These are phyloP conservation scores for Rhabdomys pumilio DNA, from an alignment of 2,797 vertebrate species.

Conservation along the genomic window DNA sequence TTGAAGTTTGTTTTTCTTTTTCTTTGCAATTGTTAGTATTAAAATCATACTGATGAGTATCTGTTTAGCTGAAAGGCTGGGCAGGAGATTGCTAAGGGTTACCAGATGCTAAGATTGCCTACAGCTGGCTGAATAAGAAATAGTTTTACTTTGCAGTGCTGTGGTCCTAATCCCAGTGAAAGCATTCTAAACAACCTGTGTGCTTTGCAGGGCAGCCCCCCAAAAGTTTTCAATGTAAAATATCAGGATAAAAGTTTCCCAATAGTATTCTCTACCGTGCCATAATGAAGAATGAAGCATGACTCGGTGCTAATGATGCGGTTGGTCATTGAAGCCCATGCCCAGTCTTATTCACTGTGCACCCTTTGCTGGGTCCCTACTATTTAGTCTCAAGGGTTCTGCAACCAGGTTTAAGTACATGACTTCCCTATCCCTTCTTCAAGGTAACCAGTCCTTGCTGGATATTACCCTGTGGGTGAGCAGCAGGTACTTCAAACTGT, in stretches of 20 bases:
- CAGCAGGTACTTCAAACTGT: not conserved
- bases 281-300: not conserved
- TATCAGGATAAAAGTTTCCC: not conserved
- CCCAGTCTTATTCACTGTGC: not conserved
- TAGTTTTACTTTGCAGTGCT: slow-evolving; percentile 18
- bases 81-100: slow-evolving; percentile 1
- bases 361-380: not conserved
- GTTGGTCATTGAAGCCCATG: not conserved
- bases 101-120: not conserved
- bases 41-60: slow-evolving; percentile 60
- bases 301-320: not conserved
- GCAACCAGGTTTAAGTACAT: not conserved
- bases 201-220: slow-evolving; percentile 13
- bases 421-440: not conserved
- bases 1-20: slow-evolving; percentile 16
- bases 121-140: slow-evolving; percentile 3
- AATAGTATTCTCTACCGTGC: not conserved
- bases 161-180: not conserved
- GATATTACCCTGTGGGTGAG: not conserved
- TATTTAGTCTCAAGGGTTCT: not conserved
- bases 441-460: not conserved
- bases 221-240: slow-evolving; percentile 34
- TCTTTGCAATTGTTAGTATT: slow-evolving; percentile 38
- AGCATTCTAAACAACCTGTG: not conserved
- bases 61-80: slow-evolving; percentile 35